Evolutionary conservation across 2,888 invertebrate genomes (phyloP), one percentile per base, ranked within the genome.

Genomic region (Coronaproctus castanopsis): DNA sequence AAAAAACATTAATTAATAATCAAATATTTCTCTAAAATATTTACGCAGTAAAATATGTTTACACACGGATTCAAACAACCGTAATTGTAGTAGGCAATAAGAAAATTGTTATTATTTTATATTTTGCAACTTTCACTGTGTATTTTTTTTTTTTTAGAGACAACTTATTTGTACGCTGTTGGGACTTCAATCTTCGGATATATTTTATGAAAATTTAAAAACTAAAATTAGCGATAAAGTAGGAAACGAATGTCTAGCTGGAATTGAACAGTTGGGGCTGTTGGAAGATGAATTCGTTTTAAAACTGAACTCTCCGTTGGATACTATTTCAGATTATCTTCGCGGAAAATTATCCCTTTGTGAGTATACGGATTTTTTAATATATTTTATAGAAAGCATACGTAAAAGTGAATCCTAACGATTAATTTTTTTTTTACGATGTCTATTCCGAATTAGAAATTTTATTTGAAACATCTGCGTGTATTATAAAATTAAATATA

Each of bases 201-300:
- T 96, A 65, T 88, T 98, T 75, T 87, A 86, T 67, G 95, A 92
- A 70, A 93, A 95, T 70, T 75, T 99, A 24, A 88, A 86, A 70
- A 84, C 85, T 49, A 80, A 87, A 63, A 76, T 96, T 14, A 77
- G 79, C 0, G 91, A 95, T 64, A 78, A 84, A 53, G 79, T 95
- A n/a, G 86, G 83, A 14, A 74, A 75, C 0, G 73, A 76, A 10
- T 82, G 80, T 24, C 79, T 85, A 8, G 80, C 83, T n/a, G 77
- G 81, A 20, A 74, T 96, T 49, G 90, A 91, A 71, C 82, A 84
- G 63, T 75, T 98, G 24, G 97, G 97, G 1, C 74, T 99, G 1
- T 75, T 99, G 55, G 81, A 85, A 19, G 92, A 95, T 54, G 80
- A 81, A 54, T 78, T 78, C 0, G 82, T 97, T 2, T 78, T 83